A percentile compares a stretch with the other conserved stretches of the same genome.
phyloP scores from a whole-genome alignment of 2,113 vertebrate genomes.

The Pelecanoides urinatrix region DNA sequence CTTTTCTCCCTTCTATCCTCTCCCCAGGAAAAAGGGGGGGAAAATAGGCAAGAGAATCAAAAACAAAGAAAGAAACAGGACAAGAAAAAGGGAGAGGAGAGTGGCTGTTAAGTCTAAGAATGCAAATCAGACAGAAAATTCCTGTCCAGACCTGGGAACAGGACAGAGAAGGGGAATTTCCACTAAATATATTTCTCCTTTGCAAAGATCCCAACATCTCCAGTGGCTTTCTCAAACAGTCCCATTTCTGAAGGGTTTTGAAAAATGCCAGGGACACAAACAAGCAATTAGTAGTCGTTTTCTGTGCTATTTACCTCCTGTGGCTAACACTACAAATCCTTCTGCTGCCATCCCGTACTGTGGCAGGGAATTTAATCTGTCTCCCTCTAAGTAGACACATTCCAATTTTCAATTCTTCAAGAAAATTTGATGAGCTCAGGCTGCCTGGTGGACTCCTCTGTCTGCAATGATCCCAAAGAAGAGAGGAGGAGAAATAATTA shows the following conservation, averaged over 20 bases:
- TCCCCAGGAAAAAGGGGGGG: fast-evolving
- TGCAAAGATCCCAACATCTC: neutral
- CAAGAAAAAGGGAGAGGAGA: neutral
- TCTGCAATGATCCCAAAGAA: neutral
- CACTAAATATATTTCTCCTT: neutral
- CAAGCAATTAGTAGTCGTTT: neutral
- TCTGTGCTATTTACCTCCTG: neutral
- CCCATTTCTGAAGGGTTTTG: neutral
- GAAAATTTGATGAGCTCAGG: neutral
- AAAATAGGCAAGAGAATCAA: neutral
- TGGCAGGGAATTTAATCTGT: neutral
- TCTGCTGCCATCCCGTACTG: neutral
- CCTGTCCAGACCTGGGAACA: neutral
- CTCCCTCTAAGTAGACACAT: neutral
- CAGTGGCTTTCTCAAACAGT: neutral
- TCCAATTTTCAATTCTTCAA: neutral
- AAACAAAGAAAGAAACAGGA: neutral
- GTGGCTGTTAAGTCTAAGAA: neutral
- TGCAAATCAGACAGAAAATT: neutral
- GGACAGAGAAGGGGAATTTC: neutral
- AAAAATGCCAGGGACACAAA: neutral
- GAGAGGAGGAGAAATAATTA: fast-evolving
- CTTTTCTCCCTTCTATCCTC: neutral
- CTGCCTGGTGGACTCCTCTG: neutral
- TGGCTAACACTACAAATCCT: neutral